Conservation (phyloP, 30 jellyfish, hydroid and myxozoan species). For the Hydractinia symbiolongicarpus region DNA sequence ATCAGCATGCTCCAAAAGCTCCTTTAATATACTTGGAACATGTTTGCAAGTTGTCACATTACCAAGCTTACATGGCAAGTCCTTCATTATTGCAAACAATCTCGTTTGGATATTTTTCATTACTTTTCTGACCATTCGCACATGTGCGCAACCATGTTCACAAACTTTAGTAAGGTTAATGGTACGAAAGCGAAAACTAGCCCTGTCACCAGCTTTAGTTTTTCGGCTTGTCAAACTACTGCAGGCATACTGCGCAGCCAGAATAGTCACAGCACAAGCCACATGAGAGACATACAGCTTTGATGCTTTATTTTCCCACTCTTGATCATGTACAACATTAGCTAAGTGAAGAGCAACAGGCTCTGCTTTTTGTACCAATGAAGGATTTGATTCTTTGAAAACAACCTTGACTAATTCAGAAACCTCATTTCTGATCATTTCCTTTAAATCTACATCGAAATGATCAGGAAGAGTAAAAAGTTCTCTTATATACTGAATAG, state of each 20-base stretch:
- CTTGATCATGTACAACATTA: not conserved
- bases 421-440: not conserved
- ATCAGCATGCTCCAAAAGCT: not conserved
- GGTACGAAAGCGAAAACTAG: not conserved
- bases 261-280: not conserved
- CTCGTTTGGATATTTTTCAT: not conserved
- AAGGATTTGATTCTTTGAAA: not conserved
- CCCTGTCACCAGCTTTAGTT: no score
- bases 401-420: not conserved
- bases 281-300: not conserved
- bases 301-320: slow-evolving; percentile 3
- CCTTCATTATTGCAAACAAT: not conserved
- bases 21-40: not conserved
- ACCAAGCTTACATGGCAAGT: not conserved
- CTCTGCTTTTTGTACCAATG: not conserved
- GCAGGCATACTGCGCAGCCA: not conserved
- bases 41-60: not conserved
- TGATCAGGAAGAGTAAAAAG: not conserved
- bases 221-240: not conserved
- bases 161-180: not conserved
- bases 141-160: not conserved
- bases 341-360: not conserved
- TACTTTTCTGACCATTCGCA: slow-evolving; percentile 1
- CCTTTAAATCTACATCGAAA: not conserved
- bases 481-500: not conserved